Evolutionary conservation across 2,797 vertebrate genomes (phyloP).

Genomic region (Orestias chungarensis): DNA sequence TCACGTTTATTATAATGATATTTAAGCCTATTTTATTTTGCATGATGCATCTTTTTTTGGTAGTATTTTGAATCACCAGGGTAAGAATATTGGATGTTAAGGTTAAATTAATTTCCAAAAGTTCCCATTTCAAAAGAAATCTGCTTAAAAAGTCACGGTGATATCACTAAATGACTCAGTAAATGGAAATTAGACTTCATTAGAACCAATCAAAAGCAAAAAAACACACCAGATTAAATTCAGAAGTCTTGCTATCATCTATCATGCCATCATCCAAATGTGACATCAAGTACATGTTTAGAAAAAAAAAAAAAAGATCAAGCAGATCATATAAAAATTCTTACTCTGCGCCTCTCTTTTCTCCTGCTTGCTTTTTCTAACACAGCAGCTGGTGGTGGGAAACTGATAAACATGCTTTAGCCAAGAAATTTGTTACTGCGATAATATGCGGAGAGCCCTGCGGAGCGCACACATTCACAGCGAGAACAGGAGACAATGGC

Average conservation of each 20-base stretch:
- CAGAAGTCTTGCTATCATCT: background rate
- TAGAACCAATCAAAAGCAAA: background rate
- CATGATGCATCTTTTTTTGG: background rate
- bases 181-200: background rate
- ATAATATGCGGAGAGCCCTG: constrained; percentile 50
- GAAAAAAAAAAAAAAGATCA: constrained; percentile 29
- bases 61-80: background rate
- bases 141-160: background rate
- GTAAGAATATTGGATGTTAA: background rate
- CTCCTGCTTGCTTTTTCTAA: constrained; percentile 40
- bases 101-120: background rate
- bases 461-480: constrained; percentile 26
- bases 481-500: constrained; percentile 28
- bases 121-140: background rate
- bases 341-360: constrained; percentile 20
- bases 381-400: constrained; percentile 58
- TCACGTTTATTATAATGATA: background rate
- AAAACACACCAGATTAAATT: background rate
- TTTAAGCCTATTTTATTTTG: background rate
- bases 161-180: background rate
- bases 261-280: background rate
- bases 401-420: constrained; percentile 52
- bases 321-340: constrained; percentile 21
- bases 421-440: constrained; percentile 54
- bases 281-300: constrained; percentile 16